Evolutionary conservation across 2,888 invertebrate species (phyloP).

Genomic region (Alviniconcha strummeri): DNA sequence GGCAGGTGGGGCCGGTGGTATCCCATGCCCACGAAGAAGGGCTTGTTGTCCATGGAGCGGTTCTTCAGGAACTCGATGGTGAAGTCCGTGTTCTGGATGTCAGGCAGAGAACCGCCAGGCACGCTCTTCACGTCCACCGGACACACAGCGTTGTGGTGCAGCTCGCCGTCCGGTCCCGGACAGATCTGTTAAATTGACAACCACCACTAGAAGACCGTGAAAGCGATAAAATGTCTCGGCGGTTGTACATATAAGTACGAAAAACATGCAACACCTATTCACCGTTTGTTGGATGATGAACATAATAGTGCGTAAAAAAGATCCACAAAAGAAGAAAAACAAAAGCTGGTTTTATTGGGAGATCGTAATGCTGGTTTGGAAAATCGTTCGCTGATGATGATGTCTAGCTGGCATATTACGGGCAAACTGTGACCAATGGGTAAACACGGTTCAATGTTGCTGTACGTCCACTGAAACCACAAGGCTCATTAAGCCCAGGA

Average conservation of each 20-base stretch:
- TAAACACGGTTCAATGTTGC: too few relatives aligned
- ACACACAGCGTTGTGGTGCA: conserved; percentile 79
- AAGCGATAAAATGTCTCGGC: neutral
- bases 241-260: neutral
- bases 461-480: too few relatives aligned
- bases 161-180: conserved; percentile 73
- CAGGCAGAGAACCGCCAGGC: conserved; percentile 86
- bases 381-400: too few relatives aligned
- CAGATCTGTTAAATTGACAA: conserved; percentile 79
- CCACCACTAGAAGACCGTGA: neutral
- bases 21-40: conserved; percentile 89
- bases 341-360: too few relatives aligned
- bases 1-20: conserved; percentile 95
- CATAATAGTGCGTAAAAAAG: too few relatives aligned
- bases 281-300: too few relatives aligned
- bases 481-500: too few relatives aligned
- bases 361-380: too few relatives aligned
- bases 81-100: conserved; percentile 83
- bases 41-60: conserved; percentile 73
- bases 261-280: neutral
- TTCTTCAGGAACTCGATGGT: conserved; percentile 80
- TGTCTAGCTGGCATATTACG: too few relatives aligned
- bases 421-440: too few relatives aligned
- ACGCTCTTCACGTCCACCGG: conserved; percentile 83
- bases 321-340: too few relatives aligned